phyloP scores from a whole-genome alignment of 2,113 vertebrate species.

The Donacobius atricapilla region DNA sequence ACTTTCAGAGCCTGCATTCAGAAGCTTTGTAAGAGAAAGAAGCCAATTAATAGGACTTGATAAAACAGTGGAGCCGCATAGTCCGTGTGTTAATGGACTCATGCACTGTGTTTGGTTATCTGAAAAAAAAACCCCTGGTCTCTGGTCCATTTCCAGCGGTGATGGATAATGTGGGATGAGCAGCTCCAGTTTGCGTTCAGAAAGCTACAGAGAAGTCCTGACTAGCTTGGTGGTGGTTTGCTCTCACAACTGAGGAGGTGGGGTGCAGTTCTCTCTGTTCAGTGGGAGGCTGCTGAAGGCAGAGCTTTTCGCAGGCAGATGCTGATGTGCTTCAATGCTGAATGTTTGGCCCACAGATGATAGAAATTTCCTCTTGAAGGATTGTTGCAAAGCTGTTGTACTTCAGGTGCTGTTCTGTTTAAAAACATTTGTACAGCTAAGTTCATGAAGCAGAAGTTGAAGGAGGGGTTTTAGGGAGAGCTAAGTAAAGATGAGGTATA shows the following conservation, averaged over 20 bases:
- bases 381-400: background rate
- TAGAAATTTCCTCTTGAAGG: background rate
- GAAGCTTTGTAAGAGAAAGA: background rate
- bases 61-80: rapidly evolving
- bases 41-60: background rate
- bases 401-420: background rate
- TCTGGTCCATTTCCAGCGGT: background rate
- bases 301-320: background rate
- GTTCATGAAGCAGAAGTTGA: background rate
- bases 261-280: background rate
- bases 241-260: background rate
- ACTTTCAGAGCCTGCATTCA: background rate
- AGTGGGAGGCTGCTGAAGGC: background rate
- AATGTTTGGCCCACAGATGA: background rate
- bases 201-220: background rate
- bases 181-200: background rate
- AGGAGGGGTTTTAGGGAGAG: background rate
- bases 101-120: background rate
- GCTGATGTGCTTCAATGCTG: background rate
- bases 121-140: background rate
- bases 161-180: background rate
- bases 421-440: background rate
- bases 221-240: background rate
- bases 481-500: background rate
- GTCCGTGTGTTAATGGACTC: background rate